Conservation (phyloP, 2,113 vertebrate species). For the Dasyprocta punctata region DNA sequence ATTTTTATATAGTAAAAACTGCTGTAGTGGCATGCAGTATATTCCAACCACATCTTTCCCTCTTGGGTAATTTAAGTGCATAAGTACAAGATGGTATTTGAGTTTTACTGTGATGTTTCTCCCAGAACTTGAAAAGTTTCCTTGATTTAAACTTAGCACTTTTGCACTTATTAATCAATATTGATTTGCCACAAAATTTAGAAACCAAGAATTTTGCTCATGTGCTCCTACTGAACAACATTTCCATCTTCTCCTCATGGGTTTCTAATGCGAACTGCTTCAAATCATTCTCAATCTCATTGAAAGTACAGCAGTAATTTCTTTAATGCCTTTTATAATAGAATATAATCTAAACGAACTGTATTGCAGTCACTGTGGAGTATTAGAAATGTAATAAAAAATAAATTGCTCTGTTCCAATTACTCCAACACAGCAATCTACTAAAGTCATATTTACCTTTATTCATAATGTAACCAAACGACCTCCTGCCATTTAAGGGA, state of each 20-base stretch:
- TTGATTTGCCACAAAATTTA: conserved; percentile 61
- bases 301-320: conserved; percentile 56
- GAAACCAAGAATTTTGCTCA: background rate
- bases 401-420: conserved; percentile 32
- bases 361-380: background rate
- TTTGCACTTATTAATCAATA: conserved; percentile 69
- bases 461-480: conserved; percentile 1
- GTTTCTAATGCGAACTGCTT: conserved; percentile 24
- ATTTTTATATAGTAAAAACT: background rate
- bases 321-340: conserved; percentile 57
- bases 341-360: conserved; percentile 50
- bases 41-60: background rate
- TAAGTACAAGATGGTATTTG: conserved; percentile 9
- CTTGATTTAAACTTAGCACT: conserved; percentile 50
- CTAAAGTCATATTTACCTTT: background rate
- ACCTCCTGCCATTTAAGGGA: conserved; percentile 18
- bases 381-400: conserved; percentile 70
- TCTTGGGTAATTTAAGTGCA: background rate
- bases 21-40: background rate
- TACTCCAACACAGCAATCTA: background rate
- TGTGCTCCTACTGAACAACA: background rate
- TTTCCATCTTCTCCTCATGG: conserved; percentile 18
- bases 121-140: conserved; percentile 24
- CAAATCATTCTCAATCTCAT: conserved; percentile 34
- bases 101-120: conserved; percentile 48